Evolutionary conservation across 37 sponge, comb jelly and placozoan genomes (phyloP).

Genomic region (Crambe crambe): DNA sequence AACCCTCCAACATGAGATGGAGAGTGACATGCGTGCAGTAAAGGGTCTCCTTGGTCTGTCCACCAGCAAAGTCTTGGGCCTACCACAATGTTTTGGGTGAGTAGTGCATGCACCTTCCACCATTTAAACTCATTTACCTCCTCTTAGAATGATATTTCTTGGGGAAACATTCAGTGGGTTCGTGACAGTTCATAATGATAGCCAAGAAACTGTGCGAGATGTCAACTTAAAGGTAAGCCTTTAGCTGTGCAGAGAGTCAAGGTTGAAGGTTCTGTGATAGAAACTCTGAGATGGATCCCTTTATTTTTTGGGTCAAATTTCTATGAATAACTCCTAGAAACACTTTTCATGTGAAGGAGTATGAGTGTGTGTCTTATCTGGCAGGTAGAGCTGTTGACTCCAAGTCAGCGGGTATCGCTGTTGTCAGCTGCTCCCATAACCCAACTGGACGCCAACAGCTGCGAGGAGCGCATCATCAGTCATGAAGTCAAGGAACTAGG

Average conservation of each 20-base stretch:
- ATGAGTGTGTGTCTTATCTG: background rate
- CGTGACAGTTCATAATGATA: conserved; percentile 77
- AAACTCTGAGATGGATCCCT: too few relatives aligned
- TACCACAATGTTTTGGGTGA: conserved; percentile 64
- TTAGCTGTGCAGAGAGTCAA: too few relatives aligned
- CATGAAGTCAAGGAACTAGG: conserved; percentile 86
- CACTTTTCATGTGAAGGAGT: too few relatives aligned
- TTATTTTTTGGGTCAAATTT: too few relatives aligned
- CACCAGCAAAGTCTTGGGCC: conserved; percentile 30
- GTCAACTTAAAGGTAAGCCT: conserved; percentile 67
- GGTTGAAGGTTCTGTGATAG: too few relatives aligned
- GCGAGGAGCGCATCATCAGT: conserved; percentile 66
- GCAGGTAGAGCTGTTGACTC: conserved; percentile 82
- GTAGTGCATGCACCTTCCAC: background rate
- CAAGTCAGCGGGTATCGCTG: conserved; percentile 46
- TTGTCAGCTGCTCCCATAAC: conserved; percentile 38
- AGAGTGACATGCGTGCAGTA: conserved; percentile 15
- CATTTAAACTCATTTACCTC: background rate
- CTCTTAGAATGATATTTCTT: conserved; percentile 60
- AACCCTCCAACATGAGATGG: conserved; percentile 19
- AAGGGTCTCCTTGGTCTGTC: conserved; percentile 26
- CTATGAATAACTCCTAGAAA: background rate
- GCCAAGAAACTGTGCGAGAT: conserved; percentile 61
- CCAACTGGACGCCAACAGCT: conserved; percentile 54
- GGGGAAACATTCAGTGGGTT: conserved; percentile 85